These are phyloP conservation scores for Mythimna loreyi DNA, from an alignment of 2,888 invertebrate species.

Conservation along the genomic window DNA sequence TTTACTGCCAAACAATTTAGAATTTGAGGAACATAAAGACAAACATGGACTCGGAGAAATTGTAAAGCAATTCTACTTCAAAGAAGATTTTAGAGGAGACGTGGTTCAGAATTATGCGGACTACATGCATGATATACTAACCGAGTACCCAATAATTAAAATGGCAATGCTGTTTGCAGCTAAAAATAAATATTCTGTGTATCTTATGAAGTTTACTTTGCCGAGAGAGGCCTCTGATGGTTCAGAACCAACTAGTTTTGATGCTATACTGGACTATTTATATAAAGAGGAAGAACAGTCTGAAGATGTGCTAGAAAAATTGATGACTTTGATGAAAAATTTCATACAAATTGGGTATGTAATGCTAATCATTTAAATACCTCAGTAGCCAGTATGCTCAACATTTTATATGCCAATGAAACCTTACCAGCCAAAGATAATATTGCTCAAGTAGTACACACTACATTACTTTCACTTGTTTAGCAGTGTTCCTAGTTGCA, in stretches of 20 bases:
- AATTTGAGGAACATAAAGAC: constrained; percentile 69
- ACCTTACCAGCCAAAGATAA: not conserved
- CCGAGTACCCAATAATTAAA: constrained; percentile 80
- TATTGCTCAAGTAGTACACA: no score
- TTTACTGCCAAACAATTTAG: constrained; percentile 80
- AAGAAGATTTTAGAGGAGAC: constrained; percentile 58
- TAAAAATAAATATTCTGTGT: constrained; percentile 73
- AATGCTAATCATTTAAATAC: not conserved
- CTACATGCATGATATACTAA: constrained; percentile 80
- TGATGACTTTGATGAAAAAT: constrained; percentile 76
- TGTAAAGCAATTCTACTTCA: constrained; percentile 82
- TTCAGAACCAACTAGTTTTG: constrained; percentile 44
- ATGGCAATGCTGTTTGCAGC: constrained; percentile 75
- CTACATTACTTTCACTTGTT: not conserved
- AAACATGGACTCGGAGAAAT: constrained; percentile 73
- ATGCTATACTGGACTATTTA: constrained; percentile 73
- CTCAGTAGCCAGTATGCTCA: not conserved
- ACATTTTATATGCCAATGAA: not conserved
- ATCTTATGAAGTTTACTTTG: constrained; percentile 76
- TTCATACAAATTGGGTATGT: constrained; percentile 83
- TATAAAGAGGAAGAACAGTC: constrained; percentile 61
- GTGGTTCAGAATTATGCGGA: constrained; percentile 71
- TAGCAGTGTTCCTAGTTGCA: not conserved
- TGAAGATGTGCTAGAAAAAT: constrained; percentile 67
- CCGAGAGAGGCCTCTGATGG: constrained; percentile 23